phyloP scores from a whole-genome alignment of 35 echinoderm and acorn worm genomes.

The Lytechinus variegatus region DNA sequence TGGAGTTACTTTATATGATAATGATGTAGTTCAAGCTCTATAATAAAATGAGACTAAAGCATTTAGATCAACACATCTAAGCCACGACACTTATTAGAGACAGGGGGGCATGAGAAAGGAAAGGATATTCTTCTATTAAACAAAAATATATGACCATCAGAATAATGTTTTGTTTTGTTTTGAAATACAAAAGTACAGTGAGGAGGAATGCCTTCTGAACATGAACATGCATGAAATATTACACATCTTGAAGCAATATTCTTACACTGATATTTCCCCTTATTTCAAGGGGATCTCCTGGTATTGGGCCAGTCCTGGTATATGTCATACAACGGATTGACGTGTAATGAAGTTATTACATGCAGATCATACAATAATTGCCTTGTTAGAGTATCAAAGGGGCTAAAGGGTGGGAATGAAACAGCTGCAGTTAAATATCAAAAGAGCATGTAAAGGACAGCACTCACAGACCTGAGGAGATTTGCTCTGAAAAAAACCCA shows the following conservation, averaged over 20 bases:
- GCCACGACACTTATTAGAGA: no score
- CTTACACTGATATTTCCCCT: neutral
- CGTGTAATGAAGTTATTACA: neutral
- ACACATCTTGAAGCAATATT: neutral
- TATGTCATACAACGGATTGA: neutral
- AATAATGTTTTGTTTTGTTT: no score
- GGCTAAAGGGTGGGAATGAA: neutral
- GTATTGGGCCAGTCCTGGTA: neutral
- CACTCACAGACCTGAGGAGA: neutral
- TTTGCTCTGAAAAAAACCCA: no score
- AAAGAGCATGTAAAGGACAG: neutral
- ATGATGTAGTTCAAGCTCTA: no score
- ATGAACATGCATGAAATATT: neutral
- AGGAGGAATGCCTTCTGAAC: neutral
- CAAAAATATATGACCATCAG: no score
- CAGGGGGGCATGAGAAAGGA: no score
- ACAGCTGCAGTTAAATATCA: neutral
- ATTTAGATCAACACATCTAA: no score
- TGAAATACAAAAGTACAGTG: no score
- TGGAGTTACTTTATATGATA: no score
- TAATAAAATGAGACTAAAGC: no score
- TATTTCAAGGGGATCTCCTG: neutral
- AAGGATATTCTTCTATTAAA: no score
- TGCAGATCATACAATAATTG: neutral
- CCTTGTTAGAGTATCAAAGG: neutral